phyloP scores from a whole-genome alignment of 2,797 vertebrate genomes.

The Malacoraja senta region DNA sequence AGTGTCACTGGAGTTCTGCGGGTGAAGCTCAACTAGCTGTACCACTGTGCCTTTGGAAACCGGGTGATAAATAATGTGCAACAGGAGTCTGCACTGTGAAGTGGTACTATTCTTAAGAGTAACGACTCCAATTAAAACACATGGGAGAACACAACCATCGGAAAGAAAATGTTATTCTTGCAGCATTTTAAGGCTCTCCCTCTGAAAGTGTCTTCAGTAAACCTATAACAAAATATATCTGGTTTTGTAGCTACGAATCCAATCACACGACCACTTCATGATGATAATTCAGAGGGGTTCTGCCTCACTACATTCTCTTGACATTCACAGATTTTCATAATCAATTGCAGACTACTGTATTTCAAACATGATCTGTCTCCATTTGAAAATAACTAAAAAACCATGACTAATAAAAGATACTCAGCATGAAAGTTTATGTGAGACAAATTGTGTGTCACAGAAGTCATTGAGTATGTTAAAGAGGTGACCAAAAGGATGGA shows the following conservation, averaged over 20 bases:
- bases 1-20: no score
- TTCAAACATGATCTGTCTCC: not conserved
- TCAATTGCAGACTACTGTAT: no score
- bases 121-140: not conserved
- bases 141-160: not conserved
- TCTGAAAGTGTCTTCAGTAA: not conserved
- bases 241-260: not conserved
- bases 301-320: not conserved
- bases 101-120: not conserved
- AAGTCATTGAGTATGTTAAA: no score
- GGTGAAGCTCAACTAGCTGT: no score
- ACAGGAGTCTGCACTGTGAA: no score
- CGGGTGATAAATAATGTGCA: no score
- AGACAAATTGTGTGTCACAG: no score
- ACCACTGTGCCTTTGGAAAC: no score
- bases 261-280: not conserved
- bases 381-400: no score
- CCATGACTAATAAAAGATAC: no score
- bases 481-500: no score
- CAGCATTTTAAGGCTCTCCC: not conserved
- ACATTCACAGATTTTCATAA: not conserved
- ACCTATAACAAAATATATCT: not conserved
- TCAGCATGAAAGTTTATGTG: no score
- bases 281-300: not conserved
- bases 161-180: not conserved